Conservation (phyloP, 1,140 invertebrate genomes). For the Drosophila busckii region DNA sequence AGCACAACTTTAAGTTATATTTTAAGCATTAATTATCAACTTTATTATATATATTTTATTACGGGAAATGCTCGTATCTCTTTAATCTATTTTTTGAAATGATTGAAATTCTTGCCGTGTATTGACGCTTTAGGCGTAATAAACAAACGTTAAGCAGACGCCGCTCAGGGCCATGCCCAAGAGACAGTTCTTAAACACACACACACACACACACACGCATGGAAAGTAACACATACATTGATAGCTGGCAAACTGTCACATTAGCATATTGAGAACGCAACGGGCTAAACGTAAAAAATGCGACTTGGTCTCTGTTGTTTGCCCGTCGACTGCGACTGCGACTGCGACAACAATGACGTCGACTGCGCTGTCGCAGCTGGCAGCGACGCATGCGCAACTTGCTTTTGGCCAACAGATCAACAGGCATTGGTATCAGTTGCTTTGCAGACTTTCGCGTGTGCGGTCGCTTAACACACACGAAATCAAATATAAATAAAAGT, state of each 20-base stretch:
- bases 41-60: background rate
- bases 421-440: slow-evolving; percentile 55
- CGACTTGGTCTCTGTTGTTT: slow-evolving; percentile 39
- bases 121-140: slow-evolving; percentile 57
- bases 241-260: slow-evolving; percentile 60
- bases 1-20: no score
- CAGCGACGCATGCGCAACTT: slow-evolving; percentile 59
- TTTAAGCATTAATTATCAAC: no score
- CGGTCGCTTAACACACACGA: slow-evolving; percentile 44
- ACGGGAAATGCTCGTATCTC: slow-evolving; percentile 26
- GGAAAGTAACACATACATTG: background rate
- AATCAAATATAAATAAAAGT: slow-evolving; percentile 8
- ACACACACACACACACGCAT: slow-evolving; percentile 8
- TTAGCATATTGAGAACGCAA: slow-evolving; percentile 71
- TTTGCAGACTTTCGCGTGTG: slow-evolving; percentile 75
- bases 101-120: slow-evolving; percentile 56
- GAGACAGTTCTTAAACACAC: slow-evolving; percentile 13
- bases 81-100: slow-evolving; percentile 27
- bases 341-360: slow-evolving; percentile 18
- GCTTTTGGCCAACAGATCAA: slow-evolving; percentile 44
- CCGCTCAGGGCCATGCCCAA: slow-evolving; percentile 16
- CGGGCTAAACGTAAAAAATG: slow-evolving; percentile 50
- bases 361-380: slow-evolving; percentile 18
- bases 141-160: slow-evolving; percentile 60
- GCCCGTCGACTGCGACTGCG: slow-evolving; percentile 29